Evolutionary conservation across 2,888 invertebrate species (phyloP), one percentile per base, ranked within the genome.

Genomic region (Sphaerophoria taeniata): DNA sequence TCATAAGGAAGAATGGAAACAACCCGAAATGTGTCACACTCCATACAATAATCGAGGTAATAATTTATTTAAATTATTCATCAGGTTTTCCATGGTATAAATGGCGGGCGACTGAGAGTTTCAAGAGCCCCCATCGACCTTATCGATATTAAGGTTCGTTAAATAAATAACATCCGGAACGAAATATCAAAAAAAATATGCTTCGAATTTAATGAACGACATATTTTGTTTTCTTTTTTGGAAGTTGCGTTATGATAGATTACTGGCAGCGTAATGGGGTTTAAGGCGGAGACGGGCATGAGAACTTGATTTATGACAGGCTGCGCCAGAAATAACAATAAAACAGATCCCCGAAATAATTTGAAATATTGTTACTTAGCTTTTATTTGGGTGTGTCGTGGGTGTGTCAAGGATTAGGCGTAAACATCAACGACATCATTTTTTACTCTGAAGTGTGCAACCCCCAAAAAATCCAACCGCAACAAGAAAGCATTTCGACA

Each of bases 61-160:
- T 65, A 65, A 65, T 36, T 65, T 49, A 65, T 49, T 65, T 65
- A 49, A 65, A 65, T 65, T 49, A 65, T 65, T 65, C 49, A 65
- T 65, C 14, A 49, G 49, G 34, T 65, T 65, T 43, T 43, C 9
- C 9, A 6, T 43, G 11, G 16, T 49, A 16, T 49, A 49, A 65
- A 65, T 49, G 49, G 34, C 49, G 16, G 34, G 12, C 65, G 49
- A 47, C 45, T 11, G 11, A 3, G 6, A 7, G 6, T 60, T 12
- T 24, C 5, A 16, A 34, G 12, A 49, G 49, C 36, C 34, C 5
- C 34, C 51, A 39, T 36, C 39, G 7, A 6, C 51, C 51, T 36
- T 51, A 47, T 39, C 51, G 12, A 53, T 24, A 39, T 31, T 31
- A 53, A 53, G 67, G 36, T 39, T 53, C 53, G 31, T 53, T 67